Evolutionary conservation across 2,113 vertebrate genomes (phyloP).

Genomic region (Megalops atlanticus): DNA sequence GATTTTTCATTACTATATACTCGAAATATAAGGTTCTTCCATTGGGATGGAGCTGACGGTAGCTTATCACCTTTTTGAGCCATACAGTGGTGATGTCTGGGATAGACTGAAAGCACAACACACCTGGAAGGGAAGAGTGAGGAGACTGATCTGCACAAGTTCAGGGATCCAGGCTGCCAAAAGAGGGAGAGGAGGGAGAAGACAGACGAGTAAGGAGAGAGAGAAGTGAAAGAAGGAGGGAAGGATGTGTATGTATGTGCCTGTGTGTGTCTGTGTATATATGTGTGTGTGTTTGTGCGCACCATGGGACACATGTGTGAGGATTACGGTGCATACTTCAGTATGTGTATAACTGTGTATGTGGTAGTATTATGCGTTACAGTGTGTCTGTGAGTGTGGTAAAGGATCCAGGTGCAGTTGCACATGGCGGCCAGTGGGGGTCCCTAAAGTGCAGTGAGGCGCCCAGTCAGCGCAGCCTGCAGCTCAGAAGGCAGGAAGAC

Average conservation of each 20-base stretch:
- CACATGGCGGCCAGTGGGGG: slow-evolving; percentile 46
- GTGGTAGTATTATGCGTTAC: background rate
- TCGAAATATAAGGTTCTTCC: background rate
- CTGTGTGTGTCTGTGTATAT: slow-evolving; percentile 6
- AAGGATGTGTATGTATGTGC: slow-evolving; percentile 22
- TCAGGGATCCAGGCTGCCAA: background rate
- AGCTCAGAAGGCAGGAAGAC: slow-evolving; percentile 85
- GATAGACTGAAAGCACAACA: background rate
- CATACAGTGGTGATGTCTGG: background rate
- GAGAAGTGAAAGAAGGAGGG: slow-evolving; percentile 33
- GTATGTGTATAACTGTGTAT: background rate
- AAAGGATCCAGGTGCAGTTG: slow-evolving; percentile 52
- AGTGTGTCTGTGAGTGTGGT: slow-evolving; percentile 33
- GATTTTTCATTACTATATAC: background rate
- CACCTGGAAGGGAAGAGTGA: background rate
- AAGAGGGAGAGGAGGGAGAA: slow-evolving; percentile 21
- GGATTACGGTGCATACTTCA: background rate
- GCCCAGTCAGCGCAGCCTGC: slow-evolving; percentile 74
- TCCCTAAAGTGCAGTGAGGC: slow-evolving; percentile 75
- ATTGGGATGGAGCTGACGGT: background rate
- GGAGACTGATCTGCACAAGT: background rate
- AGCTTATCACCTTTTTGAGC: background rate
- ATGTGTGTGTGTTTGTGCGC: slow-evolving; percentile 21
- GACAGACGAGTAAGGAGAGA: slow-evolving; percentile 16
- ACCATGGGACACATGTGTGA: background rate